Percentiles rank a stretch among this genome's conserved stretches.
phyloP scores from a whole-genome alignment of 92 coral and sea anemone genomes.

The Epizoanthus rinbou region DNA sequence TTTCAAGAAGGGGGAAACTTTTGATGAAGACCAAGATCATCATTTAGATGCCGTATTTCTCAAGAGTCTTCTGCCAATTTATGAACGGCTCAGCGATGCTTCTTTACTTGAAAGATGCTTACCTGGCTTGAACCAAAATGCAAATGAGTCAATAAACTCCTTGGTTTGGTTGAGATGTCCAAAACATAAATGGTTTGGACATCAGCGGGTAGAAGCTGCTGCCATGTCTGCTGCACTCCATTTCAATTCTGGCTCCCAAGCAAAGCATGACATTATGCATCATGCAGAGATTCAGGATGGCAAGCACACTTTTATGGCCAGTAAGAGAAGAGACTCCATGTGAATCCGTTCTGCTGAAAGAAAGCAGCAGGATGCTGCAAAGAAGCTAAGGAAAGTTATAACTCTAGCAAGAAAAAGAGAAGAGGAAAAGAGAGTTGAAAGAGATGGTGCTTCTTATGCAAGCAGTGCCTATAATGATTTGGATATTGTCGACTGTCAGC shows the following conservation, averaged over 20 bases:
- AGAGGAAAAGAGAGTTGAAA: no score
- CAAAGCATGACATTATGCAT: conserved; percentile 51
- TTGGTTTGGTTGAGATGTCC: conserved; percentile 59
- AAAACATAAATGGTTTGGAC: conserved; percentile 53
- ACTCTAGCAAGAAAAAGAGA: no score
- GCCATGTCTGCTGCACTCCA: conserved; percentile 48
- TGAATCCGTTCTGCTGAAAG: no score
- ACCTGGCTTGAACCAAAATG: conserved; percentile 57
- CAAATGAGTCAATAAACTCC: conserved; percentile 63
- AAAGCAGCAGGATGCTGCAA: no score
- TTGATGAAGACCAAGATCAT: conserved; percentile 3
- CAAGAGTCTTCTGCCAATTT: conserved; percentile 14
- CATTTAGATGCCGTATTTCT: conserved; percentile 40
- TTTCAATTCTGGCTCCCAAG: conserved; percentile 56
- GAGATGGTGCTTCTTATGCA: no score
- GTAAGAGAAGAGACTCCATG: not conserved
- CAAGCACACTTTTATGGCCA: conserved; percentile 30
- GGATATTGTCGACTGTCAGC: no score
- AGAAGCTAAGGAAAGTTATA: no score
- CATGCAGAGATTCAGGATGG: conserved; percentile 47
- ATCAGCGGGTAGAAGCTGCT: conserved; percentile 39
- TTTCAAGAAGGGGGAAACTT: no score
- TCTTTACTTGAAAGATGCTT: conserved; percentile 47
- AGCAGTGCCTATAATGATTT: no score
- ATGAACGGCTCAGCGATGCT: conserved; percentile 38